These are phyloP conservation scores for Uloborus diversus DNA, from an alignment of 1,140 invertebrate genomes.

Conservation along the genomic window DNA sequence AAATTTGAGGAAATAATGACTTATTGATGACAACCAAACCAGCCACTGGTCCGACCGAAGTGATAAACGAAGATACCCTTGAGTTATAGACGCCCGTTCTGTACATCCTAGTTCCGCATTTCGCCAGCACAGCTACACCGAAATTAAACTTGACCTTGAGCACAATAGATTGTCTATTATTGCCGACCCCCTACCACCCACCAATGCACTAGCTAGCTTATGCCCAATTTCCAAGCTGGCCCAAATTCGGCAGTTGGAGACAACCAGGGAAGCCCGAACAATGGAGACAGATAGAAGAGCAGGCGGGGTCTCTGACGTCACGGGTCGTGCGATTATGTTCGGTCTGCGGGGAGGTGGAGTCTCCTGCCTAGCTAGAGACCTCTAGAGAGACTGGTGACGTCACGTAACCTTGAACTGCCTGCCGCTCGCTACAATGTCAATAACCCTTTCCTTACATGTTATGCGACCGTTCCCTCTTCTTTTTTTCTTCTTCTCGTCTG, in stretches of 20 bases:
- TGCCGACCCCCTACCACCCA: background rate
- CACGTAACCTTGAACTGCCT: slow-evolving; percentile 48
- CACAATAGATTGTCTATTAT: slow-evolving; percentile 13
- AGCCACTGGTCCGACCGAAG: too few relatives aligned
- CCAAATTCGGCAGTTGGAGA: background rate
- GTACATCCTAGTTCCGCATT: too few relatives aligned
- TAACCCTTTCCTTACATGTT: slow-evolving; percentile 46
- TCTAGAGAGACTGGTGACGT: slow-evolving; percentile 22
- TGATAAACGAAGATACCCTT: too few relatives aligned
- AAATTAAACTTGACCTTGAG: slow-evolving; percentile 43
- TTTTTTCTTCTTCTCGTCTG: background rate
- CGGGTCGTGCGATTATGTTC: slow-evolving; percentile 46
- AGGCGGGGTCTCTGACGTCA: slow-evolving; percentile 49
- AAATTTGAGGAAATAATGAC: too few relatives aligned
- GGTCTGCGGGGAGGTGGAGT: slow-evolving; percentile 38
- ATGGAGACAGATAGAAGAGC: background rate
- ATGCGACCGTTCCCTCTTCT: slow-evolving; percentile 35
- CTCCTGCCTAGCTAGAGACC: slow-evolving; percentile 14
- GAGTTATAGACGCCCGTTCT: too few relatives aligned
- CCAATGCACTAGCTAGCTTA: background rate
- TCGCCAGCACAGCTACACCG: too few relatives aligned
- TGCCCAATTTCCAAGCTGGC: background rate
- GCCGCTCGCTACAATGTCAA: slow-evolving; percentile 40
- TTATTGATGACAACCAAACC: too few relatives aligned
- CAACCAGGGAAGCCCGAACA: background rate